Evolutionary conservation across 2,113 vertebrate species (phyloP).

Genomic region (Elephas maximus): DNA sequence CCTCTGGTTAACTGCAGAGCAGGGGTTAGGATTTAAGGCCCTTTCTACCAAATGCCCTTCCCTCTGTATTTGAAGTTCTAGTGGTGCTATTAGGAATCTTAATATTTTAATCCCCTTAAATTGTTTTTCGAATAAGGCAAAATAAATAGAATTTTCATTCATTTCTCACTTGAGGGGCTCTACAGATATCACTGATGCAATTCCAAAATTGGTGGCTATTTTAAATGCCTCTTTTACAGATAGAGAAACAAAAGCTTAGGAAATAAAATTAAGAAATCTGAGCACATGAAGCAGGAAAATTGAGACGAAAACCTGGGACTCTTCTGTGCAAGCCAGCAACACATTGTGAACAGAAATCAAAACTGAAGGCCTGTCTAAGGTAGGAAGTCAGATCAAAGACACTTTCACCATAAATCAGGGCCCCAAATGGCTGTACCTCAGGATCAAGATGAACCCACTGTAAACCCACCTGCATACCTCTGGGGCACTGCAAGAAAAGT

Average conservation of each 20-base stretch:
- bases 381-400: background rate
- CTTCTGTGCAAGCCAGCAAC: background rate
- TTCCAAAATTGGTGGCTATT: conserved; percentile 28
- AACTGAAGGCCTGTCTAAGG: background rate
- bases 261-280: conserved; percentile 37
- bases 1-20: background rate
- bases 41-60: background rate
- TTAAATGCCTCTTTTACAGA: background rate
- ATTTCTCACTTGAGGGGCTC: background rate
- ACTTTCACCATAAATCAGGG: background rate
- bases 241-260: background rate
- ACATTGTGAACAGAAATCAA: background rate
- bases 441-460: background rate
- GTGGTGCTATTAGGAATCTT: background rate
- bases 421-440: background rate
- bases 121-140: conserved; percentile 3
- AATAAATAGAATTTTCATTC: conserved; percentile 31
- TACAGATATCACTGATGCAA: background rate
- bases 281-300: background rate
- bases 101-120: conserved; percentile 26
- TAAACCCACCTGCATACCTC: background rate
- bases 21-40: background rate
- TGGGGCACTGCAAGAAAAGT: background rate
- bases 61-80: background rate
- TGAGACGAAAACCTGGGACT: background rate